Evolutionary conservation across 2,888 invertebrate species (phyloP).

Genomic region (Rhingia campestris): DNA sequence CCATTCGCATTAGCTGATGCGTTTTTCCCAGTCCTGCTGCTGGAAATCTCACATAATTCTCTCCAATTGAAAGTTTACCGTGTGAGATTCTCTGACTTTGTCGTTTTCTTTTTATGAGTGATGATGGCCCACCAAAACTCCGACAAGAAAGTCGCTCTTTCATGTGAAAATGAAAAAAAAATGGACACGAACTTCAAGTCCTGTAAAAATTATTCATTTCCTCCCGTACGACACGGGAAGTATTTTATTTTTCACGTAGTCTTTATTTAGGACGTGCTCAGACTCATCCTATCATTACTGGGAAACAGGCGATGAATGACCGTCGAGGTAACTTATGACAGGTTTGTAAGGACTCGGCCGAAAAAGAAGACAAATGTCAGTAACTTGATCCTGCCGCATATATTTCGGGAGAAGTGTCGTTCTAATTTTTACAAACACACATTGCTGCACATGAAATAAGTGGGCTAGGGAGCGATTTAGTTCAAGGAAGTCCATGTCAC

Average conservation of each 20-base stretch:
- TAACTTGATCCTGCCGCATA: conserved; percentile 35
- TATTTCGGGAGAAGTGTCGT: conserved; percentile 31
- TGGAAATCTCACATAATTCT: conserved; percentile 23
- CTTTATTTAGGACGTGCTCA: conserved; percentile 18
- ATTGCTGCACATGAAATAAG: conserved; percentile 10
- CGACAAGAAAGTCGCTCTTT: neutral
- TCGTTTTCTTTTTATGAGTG: conserved; percentile 35
- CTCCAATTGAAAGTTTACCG: conserved; percentile 56
- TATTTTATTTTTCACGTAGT: conserved; percentile 18
- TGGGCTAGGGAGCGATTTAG: conserved; percentile 50
- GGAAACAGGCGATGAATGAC: conserved; percentile 47
- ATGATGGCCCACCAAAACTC: conserved; percentile 10
- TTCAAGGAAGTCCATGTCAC: conserved; percentile 60
- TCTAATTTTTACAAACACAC: conserved; percentile 24
- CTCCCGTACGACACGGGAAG: conserved; percentile 9
- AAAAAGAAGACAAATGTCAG: conserved; percentile 9
- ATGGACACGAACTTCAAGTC: conserved; percentile 49
- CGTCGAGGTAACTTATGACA: conserved; percentile 59
- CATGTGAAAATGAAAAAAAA: conserved; percentile 26
- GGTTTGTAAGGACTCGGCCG: conserved; percentile 46
- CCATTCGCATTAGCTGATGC: conserved; percentile 59
- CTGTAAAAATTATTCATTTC: conserved; percentile 61
- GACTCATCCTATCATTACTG: conserved; percentile 48
- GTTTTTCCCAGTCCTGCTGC: conserved; percentile 31
- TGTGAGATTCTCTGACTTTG: conserved; percentile 11